These are phyloP conservation scores for Colletes gigas DNA, from an alignment of 1,140 invertebrate genomes.

Conservation along the genomic window DNA sequence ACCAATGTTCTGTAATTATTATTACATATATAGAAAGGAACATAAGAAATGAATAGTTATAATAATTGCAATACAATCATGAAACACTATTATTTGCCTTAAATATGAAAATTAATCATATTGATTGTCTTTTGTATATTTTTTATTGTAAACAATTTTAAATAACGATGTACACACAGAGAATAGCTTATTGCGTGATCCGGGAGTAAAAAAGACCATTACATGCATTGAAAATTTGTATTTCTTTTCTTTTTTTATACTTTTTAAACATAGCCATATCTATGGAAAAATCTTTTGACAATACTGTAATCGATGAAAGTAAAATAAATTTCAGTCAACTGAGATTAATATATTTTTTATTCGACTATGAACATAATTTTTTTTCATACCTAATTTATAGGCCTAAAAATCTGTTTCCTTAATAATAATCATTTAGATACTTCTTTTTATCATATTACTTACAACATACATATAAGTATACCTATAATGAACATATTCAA, in stretches of 20 bases:
- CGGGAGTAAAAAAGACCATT: not conserved
- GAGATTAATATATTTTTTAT: not conserved
- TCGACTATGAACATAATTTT: not conserved
- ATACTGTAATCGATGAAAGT: constrained; percentile 33
- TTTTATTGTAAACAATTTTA: constrained; percentile 4
- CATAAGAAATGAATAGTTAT: not conserved
- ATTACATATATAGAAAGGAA: not conserved
- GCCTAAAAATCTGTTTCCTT: not conserved
- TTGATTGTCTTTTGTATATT: not conserved
- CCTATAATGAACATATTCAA: not conserved
- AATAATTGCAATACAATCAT: not conserved
- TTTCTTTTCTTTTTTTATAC: not conserved
- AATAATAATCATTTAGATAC: not conserved
- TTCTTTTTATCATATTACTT: not conserved
- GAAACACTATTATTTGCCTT: not conserved
- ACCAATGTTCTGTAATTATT: not conserved
- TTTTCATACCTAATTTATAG: not conserved
- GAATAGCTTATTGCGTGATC: not conserved
- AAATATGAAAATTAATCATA: not conserved
- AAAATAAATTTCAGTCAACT: constrained; percentile 37
- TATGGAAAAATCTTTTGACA: not conserved
- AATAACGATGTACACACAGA: not conserved
- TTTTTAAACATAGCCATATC: not conserved
- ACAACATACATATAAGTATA: not conserved
- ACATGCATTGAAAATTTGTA: not conserved